phyloP scores from a whole-genome alignment of 2,113 vertebrate species.

The Vidua chalybeata region DNA sequence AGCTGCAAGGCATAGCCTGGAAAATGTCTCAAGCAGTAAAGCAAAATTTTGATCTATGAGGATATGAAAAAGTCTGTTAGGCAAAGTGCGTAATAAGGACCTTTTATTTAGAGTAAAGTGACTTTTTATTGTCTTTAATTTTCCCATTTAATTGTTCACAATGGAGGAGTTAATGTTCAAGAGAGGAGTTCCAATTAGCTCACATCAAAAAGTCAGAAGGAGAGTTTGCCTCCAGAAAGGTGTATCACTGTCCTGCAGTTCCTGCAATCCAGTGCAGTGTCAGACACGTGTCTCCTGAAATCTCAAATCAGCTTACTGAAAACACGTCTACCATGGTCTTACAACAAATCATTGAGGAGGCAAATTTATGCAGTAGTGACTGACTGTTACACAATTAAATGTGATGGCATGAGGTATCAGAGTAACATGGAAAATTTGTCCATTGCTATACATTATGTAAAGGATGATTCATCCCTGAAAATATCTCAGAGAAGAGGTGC shows the following conservation, averaged over 20 bases:
- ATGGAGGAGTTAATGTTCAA: slow-evolving; percentile 9
- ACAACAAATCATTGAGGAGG: slow-evolving; percentile 32
- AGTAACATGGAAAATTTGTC: slow-evolving; percentile 45
- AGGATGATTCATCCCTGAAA: slow-evolving; percentile 60
- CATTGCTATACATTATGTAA: slow-evolving; percentile 40
- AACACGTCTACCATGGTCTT: background rate
- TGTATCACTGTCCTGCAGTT: background rate
- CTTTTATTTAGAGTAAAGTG: slow-evolving; percentile 45
- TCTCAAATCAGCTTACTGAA: background rate
- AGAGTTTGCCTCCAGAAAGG: background rate
- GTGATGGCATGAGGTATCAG: slow-evolving; percentile 50
- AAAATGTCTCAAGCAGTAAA: background rate
- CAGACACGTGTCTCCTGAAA: background rate
- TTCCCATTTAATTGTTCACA: slow-evolving; percentile 14
- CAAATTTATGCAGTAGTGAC: slow-evolving; percentile 48
- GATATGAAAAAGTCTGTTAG: slow-evolving; percentile 11
- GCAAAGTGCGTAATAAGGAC: background rate
- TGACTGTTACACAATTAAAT: slow-evolving; percentile 63
- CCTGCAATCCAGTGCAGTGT: background rate
- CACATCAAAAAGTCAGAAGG: background rate
- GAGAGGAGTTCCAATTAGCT: slow-evolving; percentile 5
- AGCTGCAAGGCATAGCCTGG: background rate
- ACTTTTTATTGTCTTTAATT: slow-evolving; percentile 23
- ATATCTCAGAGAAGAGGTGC: slow-evolving; percentile 44
- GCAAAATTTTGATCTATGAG: slow-evolving; percentile 1